phyloP scores from a whole-genome alignment of 2,888 invertebrate species.

The Tortrix viridana region DNA sequence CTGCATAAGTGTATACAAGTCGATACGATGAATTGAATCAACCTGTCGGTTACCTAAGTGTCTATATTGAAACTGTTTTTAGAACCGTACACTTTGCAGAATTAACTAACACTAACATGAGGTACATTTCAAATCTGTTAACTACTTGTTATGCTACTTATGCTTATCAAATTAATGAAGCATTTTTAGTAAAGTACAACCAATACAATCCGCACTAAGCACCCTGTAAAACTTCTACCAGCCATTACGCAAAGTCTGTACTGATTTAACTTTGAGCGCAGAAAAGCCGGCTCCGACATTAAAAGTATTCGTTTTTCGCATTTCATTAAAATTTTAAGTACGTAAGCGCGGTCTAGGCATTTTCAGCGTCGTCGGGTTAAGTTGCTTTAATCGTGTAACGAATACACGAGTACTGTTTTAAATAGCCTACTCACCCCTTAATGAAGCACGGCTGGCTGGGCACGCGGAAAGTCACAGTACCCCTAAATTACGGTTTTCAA shows the following conservation, averaged over 20 bases:
- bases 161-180: no score
- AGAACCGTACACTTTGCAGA: no score
- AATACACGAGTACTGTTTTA: slow-evolving; percentile 59
- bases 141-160: no score
- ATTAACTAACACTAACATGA: no score
- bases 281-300: slow-evolving; percentile 55
- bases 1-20: no score
- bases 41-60: no score
- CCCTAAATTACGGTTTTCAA: no score
- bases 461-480: background rate
- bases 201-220: slow-evolving; percentile 23
- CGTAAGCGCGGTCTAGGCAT: slow-evolving; percentile 63
- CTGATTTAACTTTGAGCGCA: slow-evolving; percentile 51
- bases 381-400: slow-evolving; percentile 66
- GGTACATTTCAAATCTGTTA: no score
- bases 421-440: slow-evolving; percentile 44
- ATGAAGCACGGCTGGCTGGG: background rate
- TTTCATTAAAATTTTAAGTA: slow-evolving; percentile 70
- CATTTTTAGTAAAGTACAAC: slow-evolving; percentile 12
- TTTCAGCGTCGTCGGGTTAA: slow-evolving; percentile 59
- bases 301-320: slow-evolving; percentile 69
- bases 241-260: slow-evolving; percentile 32
- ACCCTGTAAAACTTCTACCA: slow-evolving; percentile 16
- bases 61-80: no score
- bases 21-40: no score